A percentile compares a stretch with the other conserved stretches of the same genome.
phyloP scores from a whole-genome alignment of 2,113 vertebrate species.

The Tor tambroides region DNA sequence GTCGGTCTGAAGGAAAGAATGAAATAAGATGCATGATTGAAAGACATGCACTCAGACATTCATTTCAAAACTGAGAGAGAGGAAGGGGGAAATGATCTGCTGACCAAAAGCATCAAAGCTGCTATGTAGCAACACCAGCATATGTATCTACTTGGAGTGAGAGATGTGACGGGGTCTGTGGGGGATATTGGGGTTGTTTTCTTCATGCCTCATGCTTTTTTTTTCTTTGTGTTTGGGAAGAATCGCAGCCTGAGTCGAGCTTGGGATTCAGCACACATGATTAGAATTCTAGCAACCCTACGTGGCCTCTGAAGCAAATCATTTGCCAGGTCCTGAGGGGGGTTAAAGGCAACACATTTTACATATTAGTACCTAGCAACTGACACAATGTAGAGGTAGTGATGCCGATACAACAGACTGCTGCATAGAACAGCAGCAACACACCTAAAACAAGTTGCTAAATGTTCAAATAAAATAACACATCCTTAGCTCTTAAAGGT shows the following conservation, averaged over 20 bases:
- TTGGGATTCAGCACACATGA: constrained; percentile 73
- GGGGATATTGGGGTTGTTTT: no score
- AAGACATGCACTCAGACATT: no score
- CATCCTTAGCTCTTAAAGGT: constrained; percentile 13
- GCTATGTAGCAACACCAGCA: no score
- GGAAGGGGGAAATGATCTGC: no score
- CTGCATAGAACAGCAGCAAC: constrained; percentile 71
- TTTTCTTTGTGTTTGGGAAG: constrained; percentile 66
- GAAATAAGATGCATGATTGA: no score
- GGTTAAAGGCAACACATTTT: constrained; percentile 77
- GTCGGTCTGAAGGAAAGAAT: no score
- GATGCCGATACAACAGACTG: constrained; percentile 64
- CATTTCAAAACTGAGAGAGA: no score
- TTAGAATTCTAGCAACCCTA: constrained; percentile 79
- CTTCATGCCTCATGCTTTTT: constrained; percentile 37
- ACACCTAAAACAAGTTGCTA: constrained; percentile 73
- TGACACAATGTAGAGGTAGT: constrained; percentile 65
- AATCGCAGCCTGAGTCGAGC: constrained; percentile 71
- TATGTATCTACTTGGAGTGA: no score
- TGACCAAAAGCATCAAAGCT: no score
- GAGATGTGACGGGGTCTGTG: no score
- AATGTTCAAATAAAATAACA: constrained; percentile 57
- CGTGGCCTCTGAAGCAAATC: constrained; percentile 78
- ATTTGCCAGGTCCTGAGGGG: constrained; percentile 76
- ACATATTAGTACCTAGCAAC: constrained; percentile 81